Evolutionary conservation across 2,888 invertebrate genomes (phyloP).

Genomic region (Dendrolimus pini): DNA sequence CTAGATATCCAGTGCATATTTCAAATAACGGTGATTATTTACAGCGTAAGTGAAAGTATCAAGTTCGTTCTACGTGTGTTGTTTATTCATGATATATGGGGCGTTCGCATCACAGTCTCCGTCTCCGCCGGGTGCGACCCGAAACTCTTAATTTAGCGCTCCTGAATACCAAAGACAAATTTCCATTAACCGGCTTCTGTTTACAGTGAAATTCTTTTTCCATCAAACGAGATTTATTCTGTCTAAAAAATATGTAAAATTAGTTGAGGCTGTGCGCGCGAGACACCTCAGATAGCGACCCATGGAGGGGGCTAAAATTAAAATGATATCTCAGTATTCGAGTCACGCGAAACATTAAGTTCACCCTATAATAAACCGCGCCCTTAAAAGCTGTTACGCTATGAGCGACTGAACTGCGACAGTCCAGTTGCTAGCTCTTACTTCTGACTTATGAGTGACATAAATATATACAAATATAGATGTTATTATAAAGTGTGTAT

Average conservation of each 20-base stretch:
- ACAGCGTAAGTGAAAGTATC: neutral
- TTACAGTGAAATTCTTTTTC: conserved; percentile 64
- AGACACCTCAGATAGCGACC: conserved; percentile 43
- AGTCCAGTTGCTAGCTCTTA: neutral
- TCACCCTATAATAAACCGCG: conserved; percentile 64
- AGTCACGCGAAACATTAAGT: conserved; percentile 75
- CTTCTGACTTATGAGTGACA: neutral
- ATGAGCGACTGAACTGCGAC: neutral
- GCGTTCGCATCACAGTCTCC: neutral
- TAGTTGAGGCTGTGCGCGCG: conserved; percentile 35
- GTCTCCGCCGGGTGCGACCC: neutral
- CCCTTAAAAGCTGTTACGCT: conserved; percentile 47
- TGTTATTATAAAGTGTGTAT: too few relatives aligned
- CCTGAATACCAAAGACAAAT: conserved; percentile 58
- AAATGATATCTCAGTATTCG: conserved; percentile 71
- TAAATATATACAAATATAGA: too few relatives aligned
- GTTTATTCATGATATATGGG: neutral
- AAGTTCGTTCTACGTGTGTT: neutral
- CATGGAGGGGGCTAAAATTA: conserved; percentile 59
- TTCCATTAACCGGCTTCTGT: conserved; percentile 61
- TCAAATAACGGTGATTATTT: too few relatives aligned
- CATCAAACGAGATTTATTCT: conserved; percentile 68
- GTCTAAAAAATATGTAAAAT: conserved; percentile 70
- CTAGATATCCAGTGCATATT: too few relatives aligned
- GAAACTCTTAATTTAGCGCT: conserved; percentile 34